A percentile compares a stretch with the other conserved stretches of the same genome.
These are phyloP conservation scores for Fragum fragum DNA, from an alignment of 2,888 invertebrate genomes.

Conservation along the genomic window DNA sequence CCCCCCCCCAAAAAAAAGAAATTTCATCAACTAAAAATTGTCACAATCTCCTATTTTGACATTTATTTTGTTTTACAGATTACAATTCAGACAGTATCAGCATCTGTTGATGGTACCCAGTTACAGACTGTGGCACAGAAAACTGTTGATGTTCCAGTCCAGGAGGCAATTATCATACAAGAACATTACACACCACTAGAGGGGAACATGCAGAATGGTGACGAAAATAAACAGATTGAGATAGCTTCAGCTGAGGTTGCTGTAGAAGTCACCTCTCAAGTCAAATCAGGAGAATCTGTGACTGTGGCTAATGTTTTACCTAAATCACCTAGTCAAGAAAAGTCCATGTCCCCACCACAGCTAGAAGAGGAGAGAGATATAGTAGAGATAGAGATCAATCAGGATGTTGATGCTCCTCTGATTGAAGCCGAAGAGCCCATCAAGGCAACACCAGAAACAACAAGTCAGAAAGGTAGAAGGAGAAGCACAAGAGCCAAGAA, in stretches of 20 bases:
- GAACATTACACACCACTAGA: conserved; percentile 61
- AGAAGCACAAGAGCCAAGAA: conserved; percentile 54
- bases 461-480: conserved; percentile 46
- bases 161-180: conserved; percentile 52
- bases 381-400: conserved; percentile 35
- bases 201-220: neutral
- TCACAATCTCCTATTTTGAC: too few species aligned
- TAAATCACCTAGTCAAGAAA: conserved; percentile 44
- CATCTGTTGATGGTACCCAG: conserved; percentile 36
- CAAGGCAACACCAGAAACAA: conserved; percentile 28
- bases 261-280: conserved; percentile 23
- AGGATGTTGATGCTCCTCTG: conserved; percentile 49
- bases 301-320: conserved; percentile 6
- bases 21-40: too few species aligned
- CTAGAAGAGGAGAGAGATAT: conserved; percentile 63
- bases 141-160: conserved; percentile 39
- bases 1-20: too few species aligned
- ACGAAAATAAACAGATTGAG: conserved; percentile 12
- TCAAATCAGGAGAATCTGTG: conserved; percentile 26
- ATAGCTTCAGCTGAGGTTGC: conserved; percentile 21
- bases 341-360: conserved; percentile 60
- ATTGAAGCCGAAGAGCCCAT: conserved; percentile 54
- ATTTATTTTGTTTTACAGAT: neutral
- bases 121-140: neutral
- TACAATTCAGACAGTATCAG: conserved; percentile 36